phyloP scores from a whole-genome alignment of 2,797 vertebrate genomes.

The Pipistrellus nathusii region DNA sequence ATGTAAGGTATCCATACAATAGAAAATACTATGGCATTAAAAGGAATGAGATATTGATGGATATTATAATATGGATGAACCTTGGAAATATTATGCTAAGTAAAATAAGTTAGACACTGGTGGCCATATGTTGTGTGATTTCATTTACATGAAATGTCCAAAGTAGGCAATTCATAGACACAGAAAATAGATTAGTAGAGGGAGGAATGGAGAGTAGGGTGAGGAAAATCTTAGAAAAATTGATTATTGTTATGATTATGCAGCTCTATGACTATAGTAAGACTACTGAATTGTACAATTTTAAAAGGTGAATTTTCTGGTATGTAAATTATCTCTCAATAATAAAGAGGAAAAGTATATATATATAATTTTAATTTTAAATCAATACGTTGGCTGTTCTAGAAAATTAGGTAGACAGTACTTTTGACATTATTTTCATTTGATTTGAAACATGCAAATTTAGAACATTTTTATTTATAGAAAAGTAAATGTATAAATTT shows the following conservation, averaged over 20 bases:
- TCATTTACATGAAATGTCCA: background rate
- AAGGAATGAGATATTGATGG: background rate
- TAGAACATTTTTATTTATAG: slow-evolving; percentile 66
- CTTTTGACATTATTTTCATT: slow-evolving; percentile 37
- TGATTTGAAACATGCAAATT: slow-evolving; percentile 53
- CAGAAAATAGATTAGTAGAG: background rate
- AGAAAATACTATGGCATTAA: background rate
- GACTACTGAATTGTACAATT: background rate
- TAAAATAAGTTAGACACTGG: background rate
- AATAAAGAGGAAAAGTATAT: background rate
- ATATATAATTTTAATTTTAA: slow-evolving; percentile 27
- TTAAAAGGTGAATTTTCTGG: background rate
- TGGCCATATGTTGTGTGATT: background rate
- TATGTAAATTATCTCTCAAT: background rate
- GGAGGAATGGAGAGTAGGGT: background rate
- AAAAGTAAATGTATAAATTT: slow-evolving; percentile 58
- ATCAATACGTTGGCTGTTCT: background rate
- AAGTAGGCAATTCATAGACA: background rate
- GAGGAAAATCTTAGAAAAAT: background rate
- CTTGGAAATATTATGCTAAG: background rate
- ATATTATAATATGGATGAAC: background rate
- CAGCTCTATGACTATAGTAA: background rate
- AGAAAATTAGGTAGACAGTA: slow-evolving; percentile 52
- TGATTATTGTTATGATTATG: background rate
- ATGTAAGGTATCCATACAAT: background rate